phyloP scores from a whole-genome alignment of 2,113 vertebrate genomes.

The Bubo scandiacus region DNA sequence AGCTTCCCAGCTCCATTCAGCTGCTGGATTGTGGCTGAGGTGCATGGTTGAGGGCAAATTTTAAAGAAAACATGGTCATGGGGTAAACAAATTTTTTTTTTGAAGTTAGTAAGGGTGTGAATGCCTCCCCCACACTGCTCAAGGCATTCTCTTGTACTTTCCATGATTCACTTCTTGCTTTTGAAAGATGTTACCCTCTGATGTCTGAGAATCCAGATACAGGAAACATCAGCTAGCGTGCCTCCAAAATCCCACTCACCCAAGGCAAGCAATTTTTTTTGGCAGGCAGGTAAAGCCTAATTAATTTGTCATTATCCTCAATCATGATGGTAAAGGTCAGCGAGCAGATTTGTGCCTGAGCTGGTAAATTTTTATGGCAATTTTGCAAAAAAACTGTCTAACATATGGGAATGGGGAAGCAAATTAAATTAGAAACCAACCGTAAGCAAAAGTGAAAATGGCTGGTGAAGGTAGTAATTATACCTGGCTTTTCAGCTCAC shows the following conservation, averaged over 20 bases:
- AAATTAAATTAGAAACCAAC: conserved; percentile 56
- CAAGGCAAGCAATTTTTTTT: not conserved
- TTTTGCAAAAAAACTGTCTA: not conserved
- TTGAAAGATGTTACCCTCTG: not conserved
- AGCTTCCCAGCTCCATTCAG: rapidly evolving
- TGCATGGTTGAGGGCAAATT: not conserved
- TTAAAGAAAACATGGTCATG: not conserved
- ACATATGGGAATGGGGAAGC: not conserved
- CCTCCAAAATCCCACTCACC: not conserved
- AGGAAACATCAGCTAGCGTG: rapidly evolving
- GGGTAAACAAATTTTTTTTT: not conserved
- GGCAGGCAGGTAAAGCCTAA: conserved; percentile 45
- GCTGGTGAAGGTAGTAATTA: not conserved
- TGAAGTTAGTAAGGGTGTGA: not conserved
- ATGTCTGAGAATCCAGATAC: not conserved
- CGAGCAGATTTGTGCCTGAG: conserved; percentile 9
- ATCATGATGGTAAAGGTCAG: conserved; percentile 49
- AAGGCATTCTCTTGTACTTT: not conserved
- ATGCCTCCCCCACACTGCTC: not conserved
- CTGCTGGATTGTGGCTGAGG: not conserved
- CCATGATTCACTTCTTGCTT: not conserved
- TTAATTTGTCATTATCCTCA: conserved; percentile 56
- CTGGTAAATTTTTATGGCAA: conserved; percentile 42
- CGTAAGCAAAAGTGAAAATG: conserved; percentile 10
- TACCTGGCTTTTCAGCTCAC: not conserved